phyloP scores from a whole-genome alignment of 2,113 vertebrate genomes.

The Centropristis striata region DNA sequence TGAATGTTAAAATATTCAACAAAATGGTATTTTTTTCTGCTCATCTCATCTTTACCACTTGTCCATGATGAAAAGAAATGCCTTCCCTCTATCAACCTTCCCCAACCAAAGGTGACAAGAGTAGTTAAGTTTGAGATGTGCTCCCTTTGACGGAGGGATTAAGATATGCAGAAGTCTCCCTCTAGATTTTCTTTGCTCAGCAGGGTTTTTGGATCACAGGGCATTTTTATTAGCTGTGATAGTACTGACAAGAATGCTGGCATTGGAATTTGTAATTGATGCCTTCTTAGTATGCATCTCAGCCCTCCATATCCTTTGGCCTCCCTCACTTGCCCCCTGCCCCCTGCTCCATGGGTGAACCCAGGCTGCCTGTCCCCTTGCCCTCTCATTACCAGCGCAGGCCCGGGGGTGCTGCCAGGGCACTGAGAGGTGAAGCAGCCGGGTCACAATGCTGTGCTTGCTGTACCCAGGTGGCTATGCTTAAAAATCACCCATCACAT shows the following conservation, averaged over 20 bases:
- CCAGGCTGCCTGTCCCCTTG: slow-evolving; percentile 59
- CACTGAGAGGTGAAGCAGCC: slow-evolving; percentile 54
- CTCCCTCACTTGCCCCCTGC: slow-evolving; percentile 45
- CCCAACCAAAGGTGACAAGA: slow-evolving; percentile 68
- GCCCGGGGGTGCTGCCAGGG: slow-evolving; percentile 50
- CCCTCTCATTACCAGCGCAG: slow-evolving; percentile 67
- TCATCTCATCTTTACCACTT: slow-evolving; percentile 17
- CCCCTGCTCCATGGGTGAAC: slow-evolving; percentile 66
- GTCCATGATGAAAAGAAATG: slow-evolving; percentile 23
- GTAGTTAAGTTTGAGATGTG: slow-evolving; percentile 63
- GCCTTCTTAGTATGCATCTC: slow-evolving; percentile 68
- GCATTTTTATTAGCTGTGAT: slow-evolving; percentile 81
- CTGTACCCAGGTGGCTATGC: background rate
- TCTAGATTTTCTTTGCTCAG: slow-evolving; percentile 68
- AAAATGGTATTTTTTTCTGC: background rate
- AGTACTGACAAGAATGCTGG: slow-evolving; percentile 69
- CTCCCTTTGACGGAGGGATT: slow-evolving; percentile 65
- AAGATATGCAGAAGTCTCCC: slow-evolving; percentile 74
- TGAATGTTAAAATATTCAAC: slow-evolving; percentile 51
- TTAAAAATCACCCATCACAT: slow-evolving; percentile 36
- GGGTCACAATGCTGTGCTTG: slow-evolving; percentile 30
- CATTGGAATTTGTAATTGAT: slow-evolving; percentile 74
- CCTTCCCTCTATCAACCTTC: slow-evolving; percentile 48
- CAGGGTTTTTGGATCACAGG: slow-evolving; percentile 79
- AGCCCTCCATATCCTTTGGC: slow-evolving; percentile 51